Percentiles rank a stretch among this genome's conserved stretches.
These are phyloP conservation scores for Parotia lawesii DNA, from an alignment of 2,113 vertebrate species.

Conservation along the genomic window DNA sequence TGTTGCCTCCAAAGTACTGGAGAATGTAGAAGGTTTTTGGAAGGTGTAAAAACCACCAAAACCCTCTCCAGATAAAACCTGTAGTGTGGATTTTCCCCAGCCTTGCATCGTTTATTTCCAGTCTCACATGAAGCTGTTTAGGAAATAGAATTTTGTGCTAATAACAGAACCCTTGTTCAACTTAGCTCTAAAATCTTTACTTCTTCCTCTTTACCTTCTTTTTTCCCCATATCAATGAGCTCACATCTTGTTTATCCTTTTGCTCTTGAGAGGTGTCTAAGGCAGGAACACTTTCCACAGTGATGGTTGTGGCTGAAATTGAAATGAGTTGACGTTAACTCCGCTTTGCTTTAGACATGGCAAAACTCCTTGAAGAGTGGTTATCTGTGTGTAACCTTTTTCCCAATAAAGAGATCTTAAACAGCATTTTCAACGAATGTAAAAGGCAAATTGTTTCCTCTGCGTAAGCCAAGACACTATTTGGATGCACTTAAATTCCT, in stretches of 20 bases:
- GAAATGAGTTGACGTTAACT: fast-evolving
- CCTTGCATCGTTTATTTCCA: not conserved
- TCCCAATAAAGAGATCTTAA: not conserved
- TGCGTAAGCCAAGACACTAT: not conserved
- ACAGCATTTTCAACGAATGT: not conserved
- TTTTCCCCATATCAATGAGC: not conserved
- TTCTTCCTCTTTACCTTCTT: not conserved
- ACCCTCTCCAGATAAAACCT: not conserved
- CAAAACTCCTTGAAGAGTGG: not conserved
- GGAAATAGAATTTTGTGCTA: not conserved
- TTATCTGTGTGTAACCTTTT: not conserved
- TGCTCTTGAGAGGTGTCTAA: not conserved
- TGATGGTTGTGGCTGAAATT: not conserved
- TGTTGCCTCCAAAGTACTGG: not conserved
- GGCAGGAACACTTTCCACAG: not conserved
- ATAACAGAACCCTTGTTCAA: not conserved
- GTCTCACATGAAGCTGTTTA: not conserved
- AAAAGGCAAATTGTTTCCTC: not conserved
- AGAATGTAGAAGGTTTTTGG: not conserved
- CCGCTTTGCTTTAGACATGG: not conserved
- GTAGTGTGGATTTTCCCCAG: not conserved
- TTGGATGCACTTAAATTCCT: not conserved
- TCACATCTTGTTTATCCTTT: not conserved
- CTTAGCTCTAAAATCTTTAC: not conserved
- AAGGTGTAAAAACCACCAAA: not conserved